phyloP scores from a whole-genome alignment of 53 echinoderm and acorn worm species.

The Pentamera pediparva region DNA sequence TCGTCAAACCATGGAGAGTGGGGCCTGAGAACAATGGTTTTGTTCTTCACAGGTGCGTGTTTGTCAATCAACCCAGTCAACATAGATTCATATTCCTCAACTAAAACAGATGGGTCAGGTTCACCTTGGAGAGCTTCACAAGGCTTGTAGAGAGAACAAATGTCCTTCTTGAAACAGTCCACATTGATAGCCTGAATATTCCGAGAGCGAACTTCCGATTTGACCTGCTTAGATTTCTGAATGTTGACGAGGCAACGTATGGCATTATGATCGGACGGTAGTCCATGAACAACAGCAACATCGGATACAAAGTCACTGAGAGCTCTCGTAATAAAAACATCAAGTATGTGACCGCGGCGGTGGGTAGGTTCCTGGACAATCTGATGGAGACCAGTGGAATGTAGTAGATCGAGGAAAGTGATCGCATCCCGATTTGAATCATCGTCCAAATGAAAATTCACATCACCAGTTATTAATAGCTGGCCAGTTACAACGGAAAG shows the following conservation, averaged over 20 bases:
- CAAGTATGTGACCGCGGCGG: neutral
- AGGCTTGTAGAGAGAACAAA: neutral
- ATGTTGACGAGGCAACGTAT: neutral
- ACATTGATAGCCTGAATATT: neutral
- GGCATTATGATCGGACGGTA: neutral
- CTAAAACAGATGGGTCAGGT: neutral
- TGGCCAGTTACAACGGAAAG: neutral
- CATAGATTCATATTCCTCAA: neutral
- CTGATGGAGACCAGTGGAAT: too few relatives aligned
- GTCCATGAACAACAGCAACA: neutral
- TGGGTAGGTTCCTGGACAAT: too few relatives aligned
- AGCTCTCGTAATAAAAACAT: too few relatives aligned
- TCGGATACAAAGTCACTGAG: neutral
- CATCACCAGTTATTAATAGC: neutral
- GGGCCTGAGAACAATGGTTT: neutral
- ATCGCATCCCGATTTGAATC: neutral
- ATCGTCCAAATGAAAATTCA: neutral
- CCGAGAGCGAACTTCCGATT: neutral
- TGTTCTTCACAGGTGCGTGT: neutral
- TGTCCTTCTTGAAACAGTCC: neutral
- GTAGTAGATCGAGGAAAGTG: neutral
- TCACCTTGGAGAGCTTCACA: neutral
- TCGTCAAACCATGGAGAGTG: neutral
- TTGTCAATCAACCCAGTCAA: neutral
- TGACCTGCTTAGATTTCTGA: neutral